phyloP scores from a whole-genome alignment of 1,140 invertebrate species.

The Aricia agestis region DNA sequence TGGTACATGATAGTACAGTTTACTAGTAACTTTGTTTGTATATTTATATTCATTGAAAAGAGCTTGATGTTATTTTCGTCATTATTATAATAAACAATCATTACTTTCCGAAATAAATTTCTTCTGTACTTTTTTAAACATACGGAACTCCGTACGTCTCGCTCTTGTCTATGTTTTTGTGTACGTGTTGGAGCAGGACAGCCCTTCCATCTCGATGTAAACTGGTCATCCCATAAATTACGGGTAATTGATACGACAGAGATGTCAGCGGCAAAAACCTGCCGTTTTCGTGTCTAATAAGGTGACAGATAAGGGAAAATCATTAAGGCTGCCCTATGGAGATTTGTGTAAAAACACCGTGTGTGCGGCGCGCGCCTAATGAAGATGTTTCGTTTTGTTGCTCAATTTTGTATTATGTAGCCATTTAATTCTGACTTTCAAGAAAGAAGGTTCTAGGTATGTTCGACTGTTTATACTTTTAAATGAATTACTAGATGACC shows the following conservation, averaged over 20 bases:
- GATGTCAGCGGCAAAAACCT: slow-evolving; percentile 33
- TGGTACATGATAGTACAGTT: too few relatives aligned
- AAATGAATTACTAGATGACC: too few relatives aligned
- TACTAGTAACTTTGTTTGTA: too few relatives aligned
- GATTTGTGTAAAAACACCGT: slow-evolving; percentile 31
- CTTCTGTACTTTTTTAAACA: neutral
- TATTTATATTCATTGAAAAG: too few relatives aligned
- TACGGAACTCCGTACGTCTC: slow-evolving; percentile 3
- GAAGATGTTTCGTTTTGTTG: neutral
- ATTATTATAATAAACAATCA: too few relatives aligned
- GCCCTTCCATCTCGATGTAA: slow-evolving; percentile 22
- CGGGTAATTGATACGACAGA: slow-evolving; percentile 34
- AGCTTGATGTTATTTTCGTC: too few relatives aligned
- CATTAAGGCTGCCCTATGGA: slow-evolving; percentile 29
- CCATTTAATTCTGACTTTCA: too few relatives aligned
- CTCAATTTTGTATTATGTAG: neutral
- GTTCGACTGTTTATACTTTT: too few relatives aligned
- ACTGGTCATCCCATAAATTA: slow-evolving; percentile 35
- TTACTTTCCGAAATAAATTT: too few relatives aligned
- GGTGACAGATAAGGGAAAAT: slow-evolving; percentile 32
- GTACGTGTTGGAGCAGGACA: neutral
- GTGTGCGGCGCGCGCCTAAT: neutral
- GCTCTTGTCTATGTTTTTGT: neutral
- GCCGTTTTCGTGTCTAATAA: slow-evolving; percentile 32
- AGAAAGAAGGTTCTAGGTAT: too few relatives aligned